phyloP scores from a whole-genome alignment of 2,113 vertebrate species.

The Sprattus sprattus region DNA sequence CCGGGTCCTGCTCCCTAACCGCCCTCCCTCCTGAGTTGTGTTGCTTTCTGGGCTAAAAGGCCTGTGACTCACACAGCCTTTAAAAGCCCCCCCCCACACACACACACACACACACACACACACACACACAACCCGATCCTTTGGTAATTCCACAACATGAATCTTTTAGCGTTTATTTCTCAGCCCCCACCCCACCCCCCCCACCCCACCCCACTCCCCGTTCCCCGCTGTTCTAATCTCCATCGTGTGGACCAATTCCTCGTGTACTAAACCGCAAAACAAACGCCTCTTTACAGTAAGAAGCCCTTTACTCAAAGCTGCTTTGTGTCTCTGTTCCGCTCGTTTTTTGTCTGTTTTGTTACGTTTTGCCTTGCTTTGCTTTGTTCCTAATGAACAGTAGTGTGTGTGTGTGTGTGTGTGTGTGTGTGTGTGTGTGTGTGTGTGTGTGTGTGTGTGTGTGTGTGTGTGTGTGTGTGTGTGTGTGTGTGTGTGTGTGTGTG shows the following conservation, averaged over 20 bases:
- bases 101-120: not conserved
- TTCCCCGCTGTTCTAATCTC: not conserved
- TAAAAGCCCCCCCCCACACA: slow-evolving; percentile 7
- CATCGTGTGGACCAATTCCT: not conserved
- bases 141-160: slow-evolving; percentile 31
- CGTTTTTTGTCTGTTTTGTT: too few relatives aligned
- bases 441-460: too few relatives aligned
- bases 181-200: not conserved
- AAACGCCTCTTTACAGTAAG: too few relatives aligned
- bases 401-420: too few relatives aligned
- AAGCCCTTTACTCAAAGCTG: too few relatives aligned
- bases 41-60: slow-evolving; percentile 19
- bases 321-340: too few relatives aligned
- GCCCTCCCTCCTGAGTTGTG: not conserved
- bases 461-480: too few relatives aligned
- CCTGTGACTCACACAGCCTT: not conserved
- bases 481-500: too few relatives aligned
- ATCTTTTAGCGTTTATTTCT: slow-evolving; percentile 33
- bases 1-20: not conserved
- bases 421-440: too few relatives aligned
- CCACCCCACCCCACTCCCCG: not conserved
- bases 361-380: too few relatives aligned
- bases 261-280: not conserved
- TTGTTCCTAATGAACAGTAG: too few relatives aligned
- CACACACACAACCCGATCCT: not conserved